Conservation (phyloP, 2,113 vertebrate genomes). For the Piprites chloris region DNA sequence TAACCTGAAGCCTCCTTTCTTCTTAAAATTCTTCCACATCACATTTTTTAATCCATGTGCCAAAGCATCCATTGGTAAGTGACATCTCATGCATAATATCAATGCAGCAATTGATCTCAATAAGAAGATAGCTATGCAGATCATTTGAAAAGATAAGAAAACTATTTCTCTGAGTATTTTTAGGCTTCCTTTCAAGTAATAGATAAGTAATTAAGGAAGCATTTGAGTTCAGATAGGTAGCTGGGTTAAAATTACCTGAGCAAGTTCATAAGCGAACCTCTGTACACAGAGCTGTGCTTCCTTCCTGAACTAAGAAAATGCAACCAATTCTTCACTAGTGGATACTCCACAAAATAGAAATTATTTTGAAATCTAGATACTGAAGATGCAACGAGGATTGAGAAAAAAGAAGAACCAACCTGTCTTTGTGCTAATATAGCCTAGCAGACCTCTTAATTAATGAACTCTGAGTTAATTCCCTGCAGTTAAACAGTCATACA, state of each 20-base stretch:
- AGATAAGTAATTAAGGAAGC: not conserved
- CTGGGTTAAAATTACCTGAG: not conserved
- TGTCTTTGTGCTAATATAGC: not conserved
- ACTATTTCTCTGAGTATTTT: constrained; percentile 34
- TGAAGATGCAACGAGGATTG: not conserved
- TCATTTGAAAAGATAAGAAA: constrained; percentile 33
- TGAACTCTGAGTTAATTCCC: not conserved
- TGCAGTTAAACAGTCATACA: not conserved
- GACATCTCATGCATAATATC: not conserved
- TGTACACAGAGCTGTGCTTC: not conserved
- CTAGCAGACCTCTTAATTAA: not conserved
- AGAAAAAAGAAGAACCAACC: not conserved
- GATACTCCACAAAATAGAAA: not conserved
- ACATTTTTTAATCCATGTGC: constrained; percentile 2
- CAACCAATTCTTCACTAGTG: not conserved
- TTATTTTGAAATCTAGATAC: not conserved
- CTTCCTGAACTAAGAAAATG: not conserved
- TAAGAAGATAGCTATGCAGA: constrained; percentile 25
- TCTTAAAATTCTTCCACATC: constrained; percentile 15
- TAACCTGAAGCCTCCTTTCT: not conserved
- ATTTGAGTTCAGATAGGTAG: not conserved
- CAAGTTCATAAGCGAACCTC: not conserved
- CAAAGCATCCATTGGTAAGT: constrained; percentile 30
- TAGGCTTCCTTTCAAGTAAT: constrained; percentile 27
- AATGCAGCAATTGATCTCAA: not conserved